Conservation (phyloP, 2,113 vertebrate species). For the Alosa alosa region DNA sequence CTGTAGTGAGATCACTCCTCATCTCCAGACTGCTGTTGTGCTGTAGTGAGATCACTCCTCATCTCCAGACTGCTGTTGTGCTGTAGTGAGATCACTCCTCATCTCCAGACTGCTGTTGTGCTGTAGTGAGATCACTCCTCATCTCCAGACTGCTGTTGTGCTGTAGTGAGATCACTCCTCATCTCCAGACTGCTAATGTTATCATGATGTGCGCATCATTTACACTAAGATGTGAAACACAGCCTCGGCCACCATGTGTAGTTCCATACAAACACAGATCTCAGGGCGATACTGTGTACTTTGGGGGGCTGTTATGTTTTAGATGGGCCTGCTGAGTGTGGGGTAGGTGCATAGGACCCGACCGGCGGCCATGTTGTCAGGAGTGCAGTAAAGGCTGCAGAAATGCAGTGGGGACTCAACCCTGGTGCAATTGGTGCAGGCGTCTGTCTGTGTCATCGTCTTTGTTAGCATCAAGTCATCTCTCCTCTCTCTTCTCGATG, state of each 20-base stretch:
- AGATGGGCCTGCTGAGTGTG: background rate
- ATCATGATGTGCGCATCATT: background rate
- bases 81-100: too few species aligned
- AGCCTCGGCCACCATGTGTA: background rate
- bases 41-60: too few species aligned
- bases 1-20: too few species aligned
- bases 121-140: too few species aligned
- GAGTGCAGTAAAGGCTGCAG: background rate
- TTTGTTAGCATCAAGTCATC: background rate
- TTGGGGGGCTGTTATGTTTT: background rate
- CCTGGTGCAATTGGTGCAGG: too few species aligned
- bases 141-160: too few species aligned
- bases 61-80: too few species aligned
- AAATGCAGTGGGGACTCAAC: background rate
- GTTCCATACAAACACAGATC: background rate
- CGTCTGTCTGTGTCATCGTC: background rate
- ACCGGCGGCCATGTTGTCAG: background rate
- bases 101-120: too few species aligned
- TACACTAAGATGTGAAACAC: background rate
- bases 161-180: too few species aligned
- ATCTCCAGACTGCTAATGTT: background rate
- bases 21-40: too few species aligned
- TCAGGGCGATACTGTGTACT: background rate
- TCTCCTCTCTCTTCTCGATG: background rate
- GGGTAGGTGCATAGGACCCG: background rate